Conservation (phyloP, 2,888 invertebrate species). For the Callyntrura sp. region DNA sequence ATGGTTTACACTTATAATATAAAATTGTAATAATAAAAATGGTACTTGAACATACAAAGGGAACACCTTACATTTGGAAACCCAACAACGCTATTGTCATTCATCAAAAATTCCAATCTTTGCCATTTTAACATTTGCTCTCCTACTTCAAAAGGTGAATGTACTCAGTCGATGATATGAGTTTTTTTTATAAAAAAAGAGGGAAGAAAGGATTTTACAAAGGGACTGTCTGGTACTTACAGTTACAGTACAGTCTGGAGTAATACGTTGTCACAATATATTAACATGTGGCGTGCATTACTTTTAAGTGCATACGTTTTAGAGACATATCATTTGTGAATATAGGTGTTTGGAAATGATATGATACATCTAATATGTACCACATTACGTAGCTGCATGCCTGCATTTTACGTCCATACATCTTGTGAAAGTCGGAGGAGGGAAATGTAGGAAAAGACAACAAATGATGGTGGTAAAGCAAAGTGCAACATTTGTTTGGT, state of each 20-base stretch:
- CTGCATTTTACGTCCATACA: neutral
- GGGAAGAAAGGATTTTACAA: neutral
- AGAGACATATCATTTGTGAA: neutral
- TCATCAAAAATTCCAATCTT: constrained; percentile 31
- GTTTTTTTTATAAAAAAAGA: constrained; percentile 7
- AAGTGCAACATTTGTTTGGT: constrained; percentile 32
- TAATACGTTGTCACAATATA: neutral
- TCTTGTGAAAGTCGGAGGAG: neutral
- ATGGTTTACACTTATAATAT: neutral
- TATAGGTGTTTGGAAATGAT: neutral
- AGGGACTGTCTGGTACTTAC: neutral
- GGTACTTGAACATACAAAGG: neutral
- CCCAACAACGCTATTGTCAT: neutral
- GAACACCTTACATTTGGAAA: neutral
- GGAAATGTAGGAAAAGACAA: neutral
- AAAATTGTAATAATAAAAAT: constrained; percentile 15
- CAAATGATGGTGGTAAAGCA: neutral
- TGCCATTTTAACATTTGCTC: constrained; percentile 40
- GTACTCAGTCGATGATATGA: neutral
- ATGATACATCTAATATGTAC: constrained; percentile 3
- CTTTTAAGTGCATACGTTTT: constrained; percentile 44
- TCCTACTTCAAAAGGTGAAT: constrained; percentile 26
- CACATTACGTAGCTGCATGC: neutral
- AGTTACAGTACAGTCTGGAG: neutral
- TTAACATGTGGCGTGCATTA: constrained; percentile 21